These are phyloP conservation scores for Sternotherus odoratus DNA, from an alignment of 2,797 vertebrate genomes.

Conservation along the genomic window DNA sequence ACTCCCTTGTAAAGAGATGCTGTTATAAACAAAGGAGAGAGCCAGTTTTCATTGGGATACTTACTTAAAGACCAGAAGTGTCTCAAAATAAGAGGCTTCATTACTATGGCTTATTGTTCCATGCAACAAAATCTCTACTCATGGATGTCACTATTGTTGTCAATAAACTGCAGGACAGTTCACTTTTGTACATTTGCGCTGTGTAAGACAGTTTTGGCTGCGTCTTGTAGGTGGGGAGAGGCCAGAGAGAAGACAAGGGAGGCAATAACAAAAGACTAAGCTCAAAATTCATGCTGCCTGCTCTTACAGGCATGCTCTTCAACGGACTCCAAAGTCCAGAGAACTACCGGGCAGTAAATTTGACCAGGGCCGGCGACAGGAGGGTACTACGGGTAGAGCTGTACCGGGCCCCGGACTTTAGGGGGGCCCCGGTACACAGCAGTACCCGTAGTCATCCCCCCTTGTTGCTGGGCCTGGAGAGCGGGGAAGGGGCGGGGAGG, in stretches of 20 bases:
- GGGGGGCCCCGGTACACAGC: no score
- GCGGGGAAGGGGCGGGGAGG: no score
- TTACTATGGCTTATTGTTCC: background rate
- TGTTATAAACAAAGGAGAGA: slow-evolving; percentile 11
- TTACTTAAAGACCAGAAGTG: background rate
- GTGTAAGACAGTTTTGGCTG: background rate
- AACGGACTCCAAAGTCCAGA: background rate
- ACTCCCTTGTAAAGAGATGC: background rate
- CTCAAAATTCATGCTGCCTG: background rate
- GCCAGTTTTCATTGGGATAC: background rate
- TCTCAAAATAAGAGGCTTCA: background rate
- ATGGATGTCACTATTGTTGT: background rate
- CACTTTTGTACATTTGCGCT: background rate
- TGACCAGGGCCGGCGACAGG: no score
- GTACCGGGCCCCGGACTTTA: no score
- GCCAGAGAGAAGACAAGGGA: background rate
- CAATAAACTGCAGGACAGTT: background rate
- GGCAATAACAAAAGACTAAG: background rate
- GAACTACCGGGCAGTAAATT: no score
- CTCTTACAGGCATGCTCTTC: background rate
- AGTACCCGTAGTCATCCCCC: no score
- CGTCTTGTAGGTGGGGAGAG: background rate
- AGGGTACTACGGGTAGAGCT: no score
- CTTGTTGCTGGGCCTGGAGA: no score
- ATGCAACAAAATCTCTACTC: background rate